phyloP scores from a whole-genome alignment of 2,113 vertebrate genomes.

The Microcebus tavaratra region DNA sequence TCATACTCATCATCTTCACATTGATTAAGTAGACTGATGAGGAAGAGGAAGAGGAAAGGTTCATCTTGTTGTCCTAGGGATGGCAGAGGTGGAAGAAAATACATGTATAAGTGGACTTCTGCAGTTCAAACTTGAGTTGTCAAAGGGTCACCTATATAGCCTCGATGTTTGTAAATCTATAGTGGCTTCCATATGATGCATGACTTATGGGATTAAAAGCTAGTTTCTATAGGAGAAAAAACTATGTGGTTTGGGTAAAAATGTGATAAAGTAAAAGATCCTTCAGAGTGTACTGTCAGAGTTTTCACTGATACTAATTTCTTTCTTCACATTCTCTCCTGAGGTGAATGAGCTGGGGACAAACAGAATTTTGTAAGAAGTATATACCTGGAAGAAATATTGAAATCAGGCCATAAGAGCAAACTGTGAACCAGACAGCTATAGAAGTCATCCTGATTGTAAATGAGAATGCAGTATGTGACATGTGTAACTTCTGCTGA shows the following conservation, averaged over 20 bases:
- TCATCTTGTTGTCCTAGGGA: background rate
- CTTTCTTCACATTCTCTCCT: background rate
- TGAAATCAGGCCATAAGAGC: slow-evolving; percentile 49
- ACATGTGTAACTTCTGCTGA: slow-evolving; percentile 58
- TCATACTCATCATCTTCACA: background rate
- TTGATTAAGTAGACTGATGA: background rate
- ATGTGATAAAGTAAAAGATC: background rate
- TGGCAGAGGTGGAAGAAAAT: background rate
- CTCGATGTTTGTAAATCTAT: background rate
- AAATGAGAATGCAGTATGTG: slow-evolving; percentile 60
- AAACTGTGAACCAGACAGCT: slow-evolving; percentile 69
- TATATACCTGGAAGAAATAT: slow-evolving; percentile 64
- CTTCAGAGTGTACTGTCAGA: background rate
- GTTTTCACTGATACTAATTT: background rate
- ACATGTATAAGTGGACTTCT: background rate
- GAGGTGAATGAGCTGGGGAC: background rate
- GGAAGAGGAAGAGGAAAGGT: background rate
- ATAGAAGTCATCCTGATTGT: slow-evolving; percentile 77
- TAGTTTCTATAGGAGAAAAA: background rate
- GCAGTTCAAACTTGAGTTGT: background rate
- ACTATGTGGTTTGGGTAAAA: background rate
- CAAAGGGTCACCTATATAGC: background rate
- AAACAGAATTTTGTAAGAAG: slow-evolving; percentile 33
- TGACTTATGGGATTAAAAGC: background rate
- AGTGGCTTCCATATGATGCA: background rate